Base-by-base conservation (phyloP, 2,888 invertebrate species). In the Hyles lineata region DNA sequence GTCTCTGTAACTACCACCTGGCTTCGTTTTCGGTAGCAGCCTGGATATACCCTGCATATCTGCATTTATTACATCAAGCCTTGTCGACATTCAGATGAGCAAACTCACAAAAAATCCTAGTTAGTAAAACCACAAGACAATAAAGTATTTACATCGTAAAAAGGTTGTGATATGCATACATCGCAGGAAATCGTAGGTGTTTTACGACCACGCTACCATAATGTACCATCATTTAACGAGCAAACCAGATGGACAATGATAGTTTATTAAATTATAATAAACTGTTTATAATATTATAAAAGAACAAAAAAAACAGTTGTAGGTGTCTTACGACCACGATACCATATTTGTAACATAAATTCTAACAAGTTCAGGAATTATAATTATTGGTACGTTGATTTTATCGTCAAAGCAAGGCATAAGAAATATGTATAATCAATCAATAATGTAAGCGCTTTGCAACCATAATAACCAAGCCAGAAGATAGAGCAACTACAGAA, bases 171-270 rank as follows among this genome's bases (percentile, higher is more conserved):
- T 50, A 50, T 23, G 43, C 67, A 63, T 63, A 17, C 21, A n/a
- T 17, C 11, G 63, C 35, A 63, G 67, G 67, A 67, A 67, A 23
- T 43, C 17, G 67, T 67, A 43, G 67, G 67, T 43, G 67, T 67
- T 67, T 60, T 21, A 67, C 50, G 67, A 67, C 23, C 67, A 50
- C 3, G 32, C 32, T 35, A 62, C 32, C 67, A 55, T 50, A 43
- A 43, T 67, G 67, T 23, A 21, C 32, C 32, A 32, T 63, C 35
- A 67, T 43, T 50, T 50, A 67, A 43, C 6, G n/a, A 55, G n/a
- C 55, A 55, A 19, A 19, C 17, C 55, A 55, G 19, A 15, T 55
- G 55, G 55, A 55, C 55, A 55, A 55, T 55, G 19, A 55, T 55
- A 55, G n/a, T n/a, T 55, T 2, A 43, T 43, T 43, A 43, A 43